These are phyloP conservation scores for Conus canariensis DNA, from an alignment of 2,888 invertebrate genomes.

Conservation along the genomic window DNA sequence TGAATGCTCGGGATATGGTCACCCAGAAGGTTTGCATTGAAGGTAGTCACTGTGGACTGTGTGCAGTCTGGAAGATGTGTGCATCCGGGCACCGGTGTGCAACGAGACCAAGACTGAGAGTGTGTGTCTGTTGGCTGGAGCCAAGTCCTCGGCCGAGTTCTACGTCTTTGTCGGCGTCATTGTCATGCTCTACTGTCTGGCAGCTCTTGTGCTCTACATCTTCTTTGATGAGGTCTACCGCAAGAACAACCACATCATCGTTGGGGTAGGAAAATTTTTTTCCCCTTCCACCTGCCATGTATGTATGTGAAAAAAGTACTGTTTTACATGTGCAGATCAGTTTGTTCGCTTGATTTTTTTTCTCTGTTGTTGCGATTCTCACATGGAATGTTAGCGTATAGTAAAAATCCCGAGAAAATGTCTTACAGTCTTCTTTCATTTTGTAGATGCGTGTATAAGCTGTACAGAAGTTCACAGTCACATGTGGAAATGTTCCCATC, in stretches of 20 bases:
- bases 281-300: background rate
- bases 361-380: background rate
- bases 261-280: slow-evolving; percentile 79
- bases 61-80: slow-evolving; percentile 37
- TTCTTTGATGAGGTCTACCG: slow-evolving; percentile 78
- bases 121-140: slow-evolving; percentile 47
- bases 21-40: no score
- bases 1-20: no score
- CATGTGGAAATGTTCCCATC: no score
- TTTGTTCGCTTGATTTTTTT: background rate
- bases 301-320: background rate
- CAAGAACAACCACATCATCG: slow-evolving; percentile 79
- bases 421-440: no score
- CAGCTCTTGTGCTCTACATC: slow-evolving; percentile 80
- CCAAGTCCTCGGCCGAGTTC: slow-evolving; percentile 81
- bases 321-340: background rate
- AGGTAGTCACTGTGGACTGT: no score
- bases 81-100: slow-evolving; percentile 48
- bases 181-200: slow-evolving; percentile 83
- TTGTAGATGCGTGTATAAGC: background rate
- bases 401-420: no score
- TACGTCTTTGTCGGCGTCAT: slow-evolving; percentile 86
- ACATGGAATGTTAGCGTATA: no score
- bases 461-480: background rate
- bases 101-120: background rate